A percentile compares a stretch with the other conserved stretches of the same genome.
Conservation (phyloP, 2,797 vertebrate species). For the Neosilurus mollespiculum region DNA sequence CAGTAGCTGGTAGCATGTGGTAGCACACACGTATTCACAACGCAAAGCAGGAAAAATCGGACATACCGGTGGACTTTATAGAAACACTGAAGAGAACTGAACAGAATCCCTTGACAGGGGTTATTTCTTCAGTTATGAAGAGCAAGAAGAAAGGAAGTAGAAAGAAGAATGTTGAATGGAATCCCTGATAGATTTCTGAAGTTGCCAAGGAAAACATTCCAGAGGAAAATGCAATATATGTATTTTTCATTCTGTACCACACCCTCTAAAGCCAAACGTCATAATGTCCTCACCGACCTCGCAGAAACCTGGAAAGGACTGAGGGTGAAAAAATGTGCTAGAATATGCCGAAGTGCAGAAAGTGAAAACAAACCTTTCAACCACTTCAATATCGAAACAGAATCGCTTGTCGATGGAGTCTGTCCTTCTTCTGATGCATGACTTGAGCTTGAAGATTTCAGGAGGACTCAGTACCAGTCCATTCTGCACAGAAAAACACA, state of each 20-base stretch:
- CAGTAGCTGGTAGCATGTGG: conserved; percentile 13
- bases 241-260: conserved; percentile 7
- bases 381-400: conserved; percentile 97
- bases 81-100: conserved; percentile 62
- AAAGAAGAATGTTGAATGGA: conserved; percentile 45
- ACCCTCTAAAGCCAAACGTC: conserved; percentile 16
- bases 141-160: conserved; percentile 47
- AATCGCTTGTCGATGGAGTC: conserved; percentile 98
- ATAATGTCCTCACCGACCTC: conserved; percentile 14
- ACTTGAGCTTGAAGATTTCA: conserved; percentile 91
- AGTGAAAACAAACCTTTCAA: conserved; percentile 84
- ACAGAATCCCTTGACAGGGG: conserved; percentile 57
- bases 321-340: conserved; percentile 18
- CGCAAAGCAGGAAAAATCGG: conserved; percentile 37
- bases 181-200: conserved; percentile 33
- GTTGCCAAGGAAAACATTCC: conserved; percentile 34
- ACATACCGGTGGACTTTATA: conserved; percentile 62
- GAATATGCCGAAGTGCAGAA: conserved; percentile 21
- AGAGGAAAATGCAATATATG: conserved; percentile 17
- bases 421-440: conserved; percentile 93
- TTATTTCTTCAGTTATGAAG: conserved; percentile 58
- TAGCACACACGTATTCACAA: conserved; percentile 10
- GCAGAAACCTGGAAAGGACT: neutral
- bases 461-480: conserved; percentile 83
- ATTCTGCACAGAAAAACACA: conserved; percentile 72